phyloP scores from a whole-genome alignment of 2,797 vertebrate species.

The Paramormyrops hopkinsi region DNA sequence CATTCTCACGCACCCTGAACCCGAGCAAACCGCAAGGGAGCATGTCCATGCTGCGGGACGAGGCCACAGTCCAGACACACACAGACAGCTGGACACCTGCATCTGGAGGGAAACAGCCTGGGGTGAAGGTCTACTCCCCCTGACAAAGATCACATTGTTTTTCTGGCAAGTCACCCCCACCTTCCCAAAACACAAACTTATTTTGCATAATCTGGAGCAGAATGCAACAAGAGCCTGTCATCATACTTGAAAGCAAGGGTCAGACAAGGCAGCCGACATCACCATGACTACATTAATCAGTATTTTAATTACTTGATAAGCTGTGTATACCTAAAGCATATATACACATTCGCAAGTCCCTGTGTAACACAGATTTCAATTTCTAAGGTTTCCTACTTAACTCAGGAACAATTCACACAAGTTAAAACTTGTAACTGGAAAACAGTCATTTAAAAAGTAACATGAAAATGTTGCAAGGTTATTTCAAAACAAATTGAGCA shows the following conservation, averaged over 20 bases:
- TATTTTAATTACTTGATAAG: background rate
- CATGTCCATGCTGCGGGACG: background rate
- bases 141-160: background rate
- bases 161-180: background rate
- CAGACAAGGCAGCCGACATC: background rate
- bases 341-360: background rate
- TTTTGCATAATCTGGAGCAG: background rate
- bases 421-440: background rate
- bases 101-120: background rate
- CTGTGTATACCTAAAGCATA: background rate
- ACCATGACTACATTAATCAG: background rate
- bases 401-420: background rate
- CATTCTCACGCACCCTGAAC: constrained; percentile 1
- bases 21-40: background rate
- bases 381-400: background rate
- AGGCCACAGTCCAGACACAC: background rate
- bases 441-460: background rate
- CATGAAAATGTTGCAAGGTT: background rate
- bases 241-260: background rate
- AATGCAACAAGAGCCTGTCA: background rate
- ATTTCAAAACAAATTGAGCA: background rate
- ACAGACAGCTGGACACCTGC: background rate
- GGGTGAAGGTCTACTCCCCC: background rate
- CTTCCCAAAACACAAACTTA: background rate
- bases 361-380: background rate